phyloP scores from a whole-genome alignment of 2,888 invertebrate species.

The Enoplolaimus lenunculus region DNA sequence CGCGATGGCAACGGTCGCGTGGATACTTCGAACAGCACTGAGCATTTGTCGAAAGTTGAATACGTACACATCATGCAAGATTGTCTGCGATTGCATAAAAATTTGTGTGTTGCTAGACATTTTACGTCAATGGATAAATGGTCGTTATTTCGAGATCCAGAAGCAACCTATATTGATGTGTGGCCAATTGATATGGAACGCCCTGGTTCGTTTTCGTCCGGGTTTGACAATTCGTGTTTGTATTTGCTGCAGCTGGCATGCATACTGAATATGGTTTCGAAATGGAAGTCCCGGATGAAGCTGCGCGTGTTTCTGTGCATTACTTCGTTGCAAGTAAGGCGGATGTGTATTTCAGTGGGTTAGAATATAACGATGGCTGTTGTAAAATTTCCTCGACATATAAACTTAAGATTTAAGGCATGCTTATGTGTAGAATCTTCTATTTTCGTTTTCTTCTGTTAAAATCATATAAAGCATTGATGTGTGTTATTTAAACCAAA shows the following conservation, averaged over 20 bases:
- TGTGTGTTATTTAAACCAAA: no score
- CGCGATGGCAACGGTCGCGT: no score
- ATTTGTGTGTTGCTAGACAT: slow-evolving; percentile 77
- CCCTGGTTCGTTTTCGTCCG: slow-evolving; percentile 55
- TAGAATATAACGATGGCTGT: neutral
- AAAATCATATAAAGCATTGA: no score
- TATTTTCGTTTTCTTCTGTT: no score
- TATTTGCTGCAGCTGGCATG: slow-evolving; percentile 94
- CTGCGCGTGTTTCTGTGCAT: slow-evolving; percentile 67
- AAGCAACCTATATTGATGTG: slow-evolving; percentile 68
- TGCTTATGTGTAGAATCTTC: no score
- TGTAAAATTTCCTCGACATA: neutral
- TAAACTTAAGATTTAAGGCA: no score
- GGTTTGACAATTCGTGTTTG: slow-evolving; percentile 63
- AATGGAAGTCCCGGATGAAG: slow-evolving; percentile 66
- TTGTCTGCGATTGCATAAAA: slow-evolving; percentile 78
- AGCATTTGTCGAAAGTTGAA: slow-evolving; percentile 46
- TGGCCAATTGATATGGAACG: slow-evolving; percentile 90
- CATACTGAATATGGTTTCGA: slow-evolving; percentile 55
- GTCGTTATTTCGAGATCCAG: slow-evolving; percentile 48
- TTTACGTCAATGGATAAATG: slow-evolving; percentile 70
- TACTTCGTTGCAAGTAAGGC: slow-evolving; percentile 39
- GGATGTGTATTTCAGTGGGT: no score
- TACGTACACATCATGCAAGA: slow-evolving; percentile 73
- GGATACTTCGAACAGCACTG: no score